Evolutionary conservation across 2,888 invertebrate genomes (phyloP), one percentile per base, ranked within the genome.

Genomic region (Eupelmus urozonus): DNA sequence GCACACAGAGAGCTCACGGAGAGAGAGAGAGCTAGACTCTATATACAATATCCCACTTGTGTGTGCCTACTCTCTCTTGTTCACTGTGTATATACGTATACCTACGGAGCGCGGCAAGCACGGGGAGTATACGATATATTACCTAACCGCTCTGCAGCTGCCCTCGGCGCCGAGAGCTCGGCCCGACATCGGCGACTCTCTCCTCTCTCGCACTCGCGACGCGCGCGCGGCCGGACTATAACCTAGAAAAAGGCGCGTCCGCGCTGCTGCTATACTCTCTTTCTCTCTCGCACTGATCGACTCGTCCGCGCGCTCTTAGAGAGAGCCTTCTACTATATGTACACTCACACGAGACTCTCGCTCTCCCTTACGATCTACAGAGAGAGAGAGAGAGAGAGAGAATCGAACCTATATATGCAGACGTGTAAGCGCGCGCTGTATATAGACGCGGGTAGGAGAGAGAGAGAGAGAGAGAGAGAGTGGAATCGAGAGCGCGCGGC

Each of bases 71-170:
- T 55, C 40, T 66, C n/a, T 63, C 42, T 42, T 16, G 51, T 25
- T 51, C 51, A 11, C 25, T 20, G 7, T 25, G n/a, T n/a, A n/a
- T n/a, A n/a, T n/a, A n/a, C n/a, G n/a, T n/a, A n/a, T 34, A 34
- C 9, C 25, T 16, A 13, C 16, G n/a, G 20, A 16, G 45, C 45
- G 16, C 45, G 3, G 7, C 16, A 13, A 13, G 18, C 34, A 45
- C 7, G 45, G 45, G 2, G 20, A 4, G 20, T 18, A 18, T 2
- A 20, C 4, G 5, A 20, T 53, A 11, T 3, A 72, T 62, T 63
- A 63, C 63, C 72, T 72, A 72, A 62, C 40, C 25, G 51, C 29
- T 25, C 45, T 69, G 69, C 20, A 27, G 27, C 69, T 4, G 55
- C 1, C 9, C 16, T 40, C 60, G 60, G 29, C 60, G 51, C 42